phyloP scores from a whole-genome alignment of 2,113 vertebrate species.

The Bostrychus sinensis region DNA sequence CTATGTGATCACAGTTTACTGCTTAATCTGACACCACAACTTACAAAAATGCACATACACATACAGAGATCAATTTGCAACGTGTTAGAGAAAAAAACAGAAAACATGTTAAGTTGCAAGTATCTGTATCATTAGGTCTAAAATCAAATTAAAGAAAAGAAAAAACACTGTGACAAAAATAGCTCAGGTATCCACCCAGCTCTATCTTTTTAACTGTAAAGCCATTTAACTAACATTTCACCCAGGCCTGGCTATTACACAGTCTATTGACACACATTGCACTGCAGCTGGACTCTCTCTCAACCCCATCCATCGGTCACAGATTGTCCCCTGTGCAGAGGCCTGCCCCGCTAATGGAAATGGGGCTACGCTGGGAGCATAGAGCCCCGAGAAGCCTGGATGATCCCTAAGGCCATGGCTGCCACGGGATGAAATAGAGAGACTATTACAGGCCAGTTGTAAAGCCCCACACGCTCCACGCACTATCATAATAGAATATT shows the following conservation, averaged over 20 bases:
- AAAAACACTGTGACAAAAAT: slow-evolving; percentile 40
- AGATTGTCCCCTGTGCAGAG: slow-evolving; percentile 73
- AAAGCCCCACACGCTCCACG: slow-evolving; percentile 83
- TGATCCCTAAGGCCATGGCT: slow-evolving; percentile 77
- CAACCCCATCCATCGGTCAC: slow-evolving; percentile 73
- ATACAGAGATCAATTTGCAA: background rate
- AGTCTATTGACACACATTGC: slow-evolving; percentile 74
- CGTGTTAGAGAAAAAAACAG: background rate
- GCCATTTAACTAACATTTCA: slow-evolving; percentile 69
- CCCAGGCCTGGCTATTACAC: slow-evolving; percentile 68
- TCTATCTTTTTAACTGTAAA: slow-evolving; percentile 61
- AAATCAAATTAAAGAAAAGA: slow-evolving; percentile 34
- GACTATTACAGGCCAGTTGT: slow-evolving; percentile 84
- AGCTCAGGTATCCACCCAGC: slow-evolving; percentile 44
- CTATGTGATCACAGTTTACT: too few relatives aligned
- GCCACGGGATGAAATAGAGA: slow-evolving; percentile 83
- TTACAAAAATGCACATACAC: too few relatives aligned
- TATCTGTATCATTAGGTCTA: slow-evolving; percentile 30
- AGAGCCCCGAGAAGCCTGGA: slow-evolving; percentile 75
- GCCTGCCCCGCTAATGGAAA: slow-evolving; percentile 76
- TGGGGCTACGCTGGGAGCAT: slow-evolving; percentile 75
- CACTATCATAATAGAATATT: slow-evolving; percentile 95
- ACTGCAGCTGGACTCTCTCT: slow-evolving; percentile 66
- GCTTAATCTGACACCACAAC: too few relatives aligned
- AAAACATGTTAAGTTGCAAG: slow-evolving; percentile 15